Percentiles rank a stretch among this genome's conserved stretches.
phyloP scores from a whole-genome alignment of 2,797 vertebrate species.

The Tokudaia tokunoshimensis region DNA sequence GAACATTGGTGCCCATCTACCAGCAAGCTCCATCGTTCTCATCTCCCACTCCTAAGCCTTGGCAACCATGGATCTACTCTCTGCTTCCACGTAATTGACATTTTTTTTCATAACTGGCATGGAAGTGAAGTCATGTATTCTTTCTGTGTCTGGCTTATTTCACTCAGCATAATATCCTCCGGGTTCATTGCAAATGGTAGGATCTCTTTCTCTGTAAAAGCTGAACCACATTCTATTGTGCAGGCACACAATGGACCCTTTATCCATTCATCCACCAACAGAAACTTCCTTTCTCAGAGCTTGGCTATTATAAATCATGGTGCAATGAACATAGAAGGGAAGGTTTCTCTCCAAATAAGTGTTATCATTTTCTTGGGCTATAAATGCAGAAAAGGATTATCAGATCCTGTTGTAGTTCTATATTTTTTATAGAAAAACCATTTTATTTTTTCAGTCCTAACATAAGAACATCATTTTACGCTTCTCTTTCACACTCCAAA shows the following conservation, averaged over 20 bases:
- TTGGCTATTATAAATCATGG: neutral
- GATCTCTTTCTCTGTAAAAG: neutral
- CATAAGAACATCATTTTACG: neutral
- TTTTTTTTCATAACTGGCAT: neutral
- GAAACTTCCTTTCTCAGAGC: neutral
- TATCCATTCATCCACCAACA: neutral
- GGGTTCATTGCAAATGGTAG: neutral
- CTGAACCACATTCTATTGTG: neutral
- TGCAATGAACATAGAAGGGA: neutral
- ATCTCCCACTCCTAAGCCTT: neutral
- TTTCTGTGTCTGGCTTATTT: neutral
- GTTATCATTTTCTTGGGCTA: neutral
- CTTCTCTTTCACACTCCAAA: neutral
- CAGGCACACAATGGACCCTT: neutral
- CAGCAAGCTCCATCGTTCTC: neutral
- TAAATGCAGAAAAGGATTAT: neutral
- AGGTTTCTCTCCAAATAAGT: neutral
- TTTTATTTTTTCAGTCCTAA: neutral
- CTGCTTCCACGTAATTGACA: neutral
- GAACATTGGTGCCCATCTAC: neutral
- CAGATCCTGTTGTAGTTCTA: neutral
- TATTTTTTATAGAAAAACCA: neutral
- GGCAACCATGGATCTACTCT: neutral
- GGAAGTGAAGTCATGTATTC: neutral
- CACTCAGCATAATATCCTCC: neutral